Conservation (phyloP, 2,797 vertebrate species). For the Xerus rutilus region DNA sequence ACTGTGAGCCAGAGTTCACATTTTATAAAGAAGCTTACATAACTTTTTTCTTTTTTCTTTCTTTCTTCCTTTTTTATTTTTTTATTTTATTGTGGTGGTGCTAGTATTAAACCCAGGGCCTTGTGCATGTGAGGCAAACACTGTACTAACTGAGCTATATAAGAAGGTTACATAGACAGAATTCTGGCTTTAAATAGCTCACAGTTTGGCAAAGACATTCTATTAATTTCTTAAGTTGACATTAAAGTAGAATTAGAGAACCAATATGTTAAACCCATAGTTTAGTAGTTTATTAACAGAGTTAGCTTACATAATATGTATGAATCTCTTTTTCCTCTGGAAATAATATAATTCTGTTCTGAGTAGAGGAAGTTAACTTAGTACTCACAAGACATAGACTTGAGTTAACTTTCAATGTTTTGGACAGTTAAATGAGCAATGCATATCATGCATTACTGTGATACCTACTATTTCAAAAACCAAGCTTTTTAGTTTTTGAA, state of each 20-base stretch:
- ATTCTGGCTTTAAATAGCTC: neutral
- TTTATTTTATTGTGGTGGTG: too few relatives aligned
- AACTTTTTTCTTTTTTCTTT: too few relatives aligned
- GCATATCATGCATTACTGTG: neutral
- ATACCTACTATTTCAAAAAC: neutral
- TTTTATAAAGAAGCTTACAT: neutral
- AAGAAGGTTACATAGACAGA: neutral
- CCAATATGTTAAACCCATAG: neutral
- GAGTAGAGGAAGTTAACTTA: neutral
- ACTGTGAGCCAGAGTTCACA: neutral
- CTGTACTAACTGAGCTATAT: too few relatives aligned
- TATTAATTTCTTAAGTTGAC: neutral
- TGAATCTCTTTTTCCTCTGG: neutral
- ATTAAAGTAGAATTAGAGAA: neutral
- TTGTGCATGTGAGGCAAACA: too few relatives aligned
- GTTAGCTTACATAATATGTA: neutral
- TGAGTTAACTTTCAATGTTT: neutral
- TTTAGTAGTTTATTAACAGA: neutral
- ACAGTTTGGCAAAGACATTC: neutral
- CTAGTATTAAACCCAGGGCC: too few relatives aligned
- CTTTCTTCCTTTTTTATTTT: too few relatives aligned
- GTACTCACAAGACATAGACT: neutral
- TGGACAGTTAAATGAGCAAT: neutral
- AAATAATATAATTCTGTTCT: neutral
- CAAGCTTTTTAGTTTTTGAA: neutral